phyloP scores from a whole-genome alignment of 2,113 vertebrate species.

The Budorcas taxicolor region DNA sequence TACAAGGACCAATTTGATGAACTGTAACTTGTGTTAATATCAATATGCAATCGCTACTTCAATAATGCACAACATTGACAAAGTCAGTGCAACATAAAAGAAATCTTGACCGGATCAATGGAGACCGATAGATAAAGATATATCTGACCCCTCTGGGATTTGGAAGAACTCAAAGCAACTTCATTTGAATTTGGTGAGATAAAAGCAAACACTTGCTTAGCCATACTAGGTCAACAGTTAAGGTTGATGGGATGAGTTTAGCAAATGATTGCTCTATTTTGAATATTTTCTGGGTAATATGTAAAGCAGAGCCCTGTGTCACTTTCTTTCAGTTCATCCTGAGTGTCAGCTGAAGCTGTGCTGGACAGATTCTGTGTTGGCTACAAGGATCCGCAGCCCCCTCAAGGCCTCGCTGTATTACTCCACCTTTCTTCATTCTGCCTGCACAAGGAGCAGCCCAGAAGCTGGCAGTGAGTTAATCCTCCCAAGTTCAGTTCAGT shows the following conservation, averaged over 20 bases:
- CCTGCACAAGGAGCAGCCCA: background rate
- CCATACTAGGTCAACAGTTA: background rate
- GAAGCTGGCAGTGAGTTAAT: background rate
- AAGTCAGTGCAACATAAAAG: background rate
- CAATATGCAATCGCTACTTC: background rate
- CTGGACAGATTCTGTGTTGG: background rate
- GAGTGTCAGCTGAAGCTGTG: background rate
- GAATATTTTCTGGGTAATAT: background rate
- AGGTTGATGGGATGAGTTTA: background rate
- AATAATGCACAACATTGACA: background rate
- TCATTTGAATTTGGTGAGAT: background rate
- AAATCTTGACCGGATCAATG: background rate
- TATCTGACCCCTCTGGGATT: background rate
- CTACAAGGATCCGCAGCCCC: accelerated
- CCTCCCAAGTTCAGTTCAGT: background rate
- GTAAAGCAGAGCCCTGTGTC: background rate
- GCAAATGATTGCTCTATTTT: background rate
- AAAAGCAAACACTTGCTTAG: background rate
- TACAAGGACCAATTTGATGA: background rate
- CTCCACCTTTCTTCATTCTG: background rate
- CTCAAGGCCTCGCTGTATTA: background rate
- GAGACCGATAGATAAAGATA: background rate
- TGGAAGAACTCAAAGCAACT: background rate
- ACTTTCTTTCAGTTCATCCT: background rate
- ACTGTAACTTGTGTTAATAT: background rate